phyloP scores from a whole-genome alignment of 2,113 vertebrate species.

The Lucifuga dentata region DNA sequence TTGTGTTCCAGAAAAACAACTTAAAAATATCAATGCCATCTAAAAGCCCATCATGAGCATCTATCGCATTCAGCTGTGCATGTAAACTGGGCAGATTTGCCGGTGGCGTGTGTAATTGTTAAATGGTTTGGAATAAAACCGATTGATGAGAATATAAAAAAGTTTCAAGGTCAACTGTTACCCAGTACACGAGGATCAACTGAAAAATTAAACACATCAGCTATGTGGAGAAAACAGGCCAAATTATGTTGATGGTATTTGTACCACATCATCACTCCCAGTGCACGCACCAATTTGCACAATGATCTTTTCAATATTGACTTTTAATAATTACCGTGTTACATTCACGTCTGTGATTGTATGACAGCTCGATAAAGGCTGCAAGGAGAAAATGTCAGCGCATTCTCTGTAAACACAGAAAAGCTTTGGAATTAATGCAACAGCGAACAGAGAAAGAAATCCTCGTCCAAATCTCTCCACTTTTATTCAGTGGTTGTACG shows the following conservation, averaged over 20 bases:
- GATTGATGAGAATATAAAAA: background rate
- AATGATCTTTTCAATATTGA: constrained; percentile 71
- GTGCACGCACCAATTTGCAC: constrained; percentile 53
- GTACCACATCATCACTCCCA: constrained; percentile 18
- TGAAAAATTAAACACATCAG: constrained; percentile 18
- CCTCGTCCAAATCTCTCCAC: constrained; percentile 60
- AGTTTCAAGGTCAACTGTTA: constrained; percentile 13
- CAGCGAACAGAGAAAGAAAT: constrained; percentile 44
- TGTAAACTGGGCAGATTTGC: background rate
- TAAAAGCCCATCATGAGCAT: background rate
- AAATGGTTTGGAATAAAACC: constrained; percentile 30
- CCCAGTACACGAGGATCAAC: constrained; percentile 3
- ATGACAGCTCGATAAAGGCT: constrained; percentile 50
- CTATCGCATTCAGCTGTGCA: constrained; percentile 4
- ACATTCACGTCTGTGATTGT: constrained; percentile 42
- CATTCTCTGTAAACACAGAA: constrained; percentile 62
- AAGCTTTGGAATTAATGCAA: constrained; percentile 64
- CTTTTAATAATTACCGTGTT: constrained; percentile 65
- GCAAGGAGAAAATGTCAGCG: constrained; percentile 55
- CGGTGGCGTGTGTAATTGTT: constrained; percentile 13
- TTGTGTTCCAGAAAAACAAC: constrained; percentile 3
- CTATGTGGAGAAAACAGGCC: background rate
- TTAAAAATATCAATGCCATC: constrained; percentile 3
- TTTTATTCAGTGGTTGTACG: constrained; percentile 49
- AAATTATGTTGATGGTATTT: constrained; percentile 33